These are phyloP conservation scores for Parotia lawesii DNA, from an alignment of 2,113 vertebrate species.

Conservation along the genomic window DNA sequence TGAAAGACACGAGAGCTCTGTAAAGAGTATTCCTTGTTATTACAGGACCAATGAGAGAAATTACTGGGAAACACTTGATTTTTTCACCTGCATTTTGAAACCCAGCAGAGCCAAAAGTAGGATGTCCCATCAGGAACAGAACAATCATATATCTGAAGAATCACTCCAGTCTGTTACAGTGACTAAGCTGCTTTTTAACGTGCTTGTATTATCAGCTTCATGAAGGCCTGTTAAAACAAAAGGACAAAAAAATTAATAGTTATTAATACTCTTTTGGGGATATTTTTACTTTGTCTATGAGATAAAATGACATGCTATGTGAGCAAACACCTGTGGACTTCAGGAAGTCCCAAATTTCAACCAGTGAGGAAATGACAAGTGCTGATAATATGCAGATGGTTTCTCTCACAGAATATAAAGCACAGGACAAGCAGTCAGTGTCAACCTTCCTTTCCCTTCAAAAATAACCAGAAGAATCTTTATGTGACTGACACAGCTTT, in stretches of 20 bases:
- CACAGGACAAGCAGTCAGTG: neutral
- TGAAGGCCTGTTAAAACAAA: slow-evolving; percentile 71
- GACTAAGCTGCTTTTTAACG: slow-evolving; percentile 84
- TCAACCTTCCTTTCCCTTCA: neutral
- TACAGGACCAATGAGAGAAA: neutral
- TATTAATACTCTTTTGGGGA: neutral
- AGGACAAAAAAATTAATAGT: neutral
- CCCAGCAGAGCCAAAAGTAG: neutral
- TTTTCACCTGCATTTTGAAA: neutral
- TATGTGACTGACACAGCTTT: neutral
- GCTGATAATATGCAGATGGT: neutral
- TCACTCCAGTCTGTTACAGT: slow-evolving; percentile 86
- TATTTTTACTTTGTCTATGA: neutral
- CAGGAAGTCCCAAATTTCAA: neutral
- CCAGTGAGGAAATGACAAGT: neutral
- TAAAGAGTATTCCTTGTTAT: neutral
- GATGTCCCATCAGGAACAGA: neutral
- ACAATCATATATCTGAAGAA: slow-evolving; percentile 73
- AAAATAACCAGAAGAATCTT: neutral
- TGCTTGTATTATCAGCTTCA: slow-evolving; percentile 81
- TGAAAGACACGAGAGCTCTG: slow-evolving; percentile 13
- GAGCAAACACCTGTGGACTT: neutral
- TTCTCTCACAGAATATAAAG: neutral
- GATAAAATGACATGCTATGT: neutral
- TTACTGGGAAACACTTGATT: neutral